Percentiles rank a stretch among this genome's conserved stretches.
Evolutionary conservation across 2,888 invertebrate genomes (phyloP).

Genomic region (Amblyteles armatorius): DNA sequence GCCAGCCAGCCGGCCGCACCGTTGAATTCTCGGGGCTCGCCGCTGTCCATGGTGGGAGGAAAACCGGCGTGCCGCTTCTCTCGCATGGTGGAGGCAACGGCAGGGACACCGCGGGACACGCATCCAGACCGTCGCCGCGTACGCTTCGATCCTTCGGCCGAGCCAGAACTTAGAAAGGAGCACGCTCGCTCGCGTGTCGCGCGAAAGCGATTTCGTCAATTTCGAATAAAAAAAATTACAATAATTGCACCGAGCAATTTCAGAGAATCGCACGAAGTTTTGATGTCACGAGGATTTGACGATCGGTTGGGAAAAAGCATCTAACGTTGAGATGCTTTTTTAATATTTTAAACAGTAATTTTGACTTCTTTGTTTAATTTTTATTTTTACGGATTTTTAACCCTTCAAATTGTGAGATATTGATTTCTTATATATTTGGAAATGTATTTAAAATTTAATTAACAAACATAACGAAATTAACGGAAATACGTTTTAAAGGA

Average conservation of each 20-base stretch:
- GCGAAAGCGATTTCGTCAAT: conserved; percentile 5
- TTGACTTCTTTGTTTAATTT: neutral
- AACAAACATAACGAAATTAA: too few species aligned
- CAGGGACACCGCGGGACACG: conserved; percentile 23
- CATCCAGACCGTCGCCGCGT: conserved; percentile 26
- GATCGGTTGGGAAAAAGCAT: too few species aligned
- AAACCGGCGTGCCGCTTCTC: conserved; percentile 60
- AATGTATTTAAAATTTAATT: too few species aligned
- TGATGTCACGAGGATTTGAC: neutral
- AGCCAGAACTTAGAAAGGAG: conserved; percentile 16
- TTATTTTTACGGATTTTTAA: neutral
- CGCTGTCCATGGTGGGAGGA: conserved; percentile 59
- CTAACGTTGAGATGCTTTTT: neutral
- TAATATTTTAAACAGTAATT: neutral
- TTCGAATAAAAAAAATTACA: neutral
- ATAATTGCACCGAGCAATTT: neutral
- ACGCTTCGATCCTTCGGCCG: conserved; percentile 33
- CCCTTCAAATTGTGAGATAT: neutral
- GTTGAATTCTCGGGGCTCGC: conserved; percentile 59
- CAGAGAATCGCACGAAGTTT: neutral
- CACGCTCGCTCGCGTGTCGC: neutral
- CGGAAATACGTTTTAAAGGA: too few species aligned
- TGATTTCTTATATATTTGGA: too few species aligned
- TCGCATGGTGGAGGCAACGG: conserved; percentile 42
- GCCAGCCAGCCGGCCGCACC: conserved; percentile 60